Percentiles rank a stretch among this genome's conserved stretches.
phyloP scores from a whole-genome alignment of 1,140 invertebrate genomes.

The Euura saliciscinereae region DNA sequence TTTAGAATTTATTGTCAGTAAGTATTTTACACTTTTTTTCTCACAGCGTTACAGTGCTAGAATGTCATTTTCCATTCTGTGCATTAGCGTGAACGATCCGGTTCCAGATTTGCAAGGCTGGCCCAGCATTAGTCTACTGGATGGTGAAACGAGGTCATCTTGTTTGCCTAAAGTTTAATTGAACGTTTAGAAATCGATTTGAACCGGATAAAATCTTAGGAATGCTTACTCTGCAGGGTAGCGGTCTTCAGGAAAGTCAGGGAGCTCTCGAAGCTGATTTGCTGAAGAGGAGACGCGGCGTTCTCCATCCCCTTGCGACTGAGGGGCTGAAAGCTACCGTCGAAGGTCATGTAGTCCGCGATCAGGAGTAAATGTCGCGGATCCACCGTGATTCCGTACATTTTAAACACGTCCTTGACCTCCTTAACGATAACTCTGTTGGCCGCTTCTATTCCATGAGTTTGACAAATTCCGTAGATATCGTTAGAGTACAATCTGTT shows the following conservation, averaged over 20 bases:
- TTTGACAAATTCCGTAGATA: slow-evolving; percentile 87
- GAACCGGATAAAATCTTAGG: slow-evolving; percentile 12
- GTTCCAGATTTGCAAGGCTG: slow-evolving; percentile 85
- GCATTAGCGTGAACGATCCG: slow-evolving; percentile 70
- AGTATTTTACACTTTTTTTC: too few species aligned
- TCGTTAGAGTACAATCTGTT: slow-evolving; percentile 93
- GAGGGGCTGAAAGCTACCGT: slow-evolving; percentile 88
- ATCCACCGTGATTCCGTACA: slow-evolving; percentile 96
- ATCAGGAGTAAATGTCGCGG: slow-evolving; percentile 90
- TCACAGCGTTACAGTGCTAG: neutral
- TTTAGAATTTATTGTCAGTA: too few species aligned
- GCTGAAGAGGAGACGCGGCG: slow-evolving; percentile 90
- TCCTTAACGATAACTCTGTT: slow-evolving; percentile 88
- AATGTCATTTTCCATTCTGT: slow-evolving; percentile 28
- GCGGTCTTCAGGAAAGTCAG: slow-evolving; percentile 86
- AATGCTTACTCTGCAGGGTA: slow-evolving; percentile 67
- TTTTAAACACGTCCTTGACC: slow-evolving; percentile 91
- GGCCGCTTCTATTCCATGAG: slow-evolving; percentile 97
- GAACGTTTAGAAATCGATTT: slow-evolving; percentile 5
- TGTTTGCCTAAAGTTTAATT: slow-evolving; percentile 60
- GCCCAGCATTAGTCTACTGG: slow-evolving; percentile 87
- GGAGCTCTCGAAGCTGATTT: slow-evolving; percentile 98
- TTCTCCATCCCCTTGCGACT: slow-evolving; percentile 89
- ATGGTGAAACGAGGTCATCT: slow-evolving; percentile 86
- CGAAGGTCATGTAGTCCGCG: slow-evolving; percentile 98